Evolutionary conservation across 2,888 invertebrate species (phyloP).

Genomic region (Phrixothrix hirtus): DNA sequence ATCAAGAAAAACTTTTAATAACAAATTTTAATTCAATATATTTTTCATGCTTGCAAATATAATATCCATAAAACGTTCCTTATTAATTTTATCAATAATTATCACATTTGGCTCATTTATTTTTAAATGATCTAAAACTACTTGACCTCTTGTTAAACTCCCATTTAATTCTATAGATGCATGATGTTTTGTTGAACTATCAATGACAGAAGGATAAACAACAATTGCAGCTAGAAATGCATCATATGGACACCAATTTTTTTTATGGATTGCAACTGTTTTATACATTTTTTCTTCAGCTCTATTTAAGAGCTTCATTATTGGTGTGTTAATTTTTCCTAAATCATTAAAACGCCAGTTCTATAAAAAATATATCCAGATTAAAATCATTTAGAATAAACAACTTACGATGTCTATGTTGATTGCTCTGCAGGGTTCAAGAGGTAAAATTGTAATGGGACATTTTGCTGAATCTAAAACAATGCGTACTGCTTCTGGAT

Average conservation of each 20-base stretch:
- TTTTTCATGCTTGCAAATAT: not conserved
- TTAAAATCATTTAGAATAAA: not conserved
- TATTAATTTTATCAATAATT: conserved; percentile 57
- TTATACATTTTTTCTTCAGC: conserved; percentile 53
- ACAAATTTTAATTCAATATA: not conserved
- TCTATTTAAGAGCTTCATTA: conserved; percentile 58
- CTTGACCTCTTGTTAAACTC: conserved; percentile 64
- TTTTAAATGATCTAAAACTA: conserved; percentile 63
- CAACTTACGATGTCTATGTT: conserved; percentile 48
- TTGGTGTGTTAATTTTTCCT: conserved; percentile 51
- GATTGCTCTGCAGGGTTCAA: conserved; percentile 65
- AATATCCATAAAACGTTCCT: conserved; percentile 39
- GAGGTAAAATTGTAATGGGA: conserved; percentile 68
- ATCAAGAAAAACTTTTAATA: no score
- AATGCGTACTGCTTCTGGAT: conserved; percentile 78
- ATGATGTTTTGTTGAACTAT: conserved; percentile 45
- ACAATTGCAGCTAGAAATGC: conserved; percentile 58
- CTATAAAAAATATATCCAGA: conserved; percentile 45
- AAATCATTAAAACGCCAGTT: conserved; percentile 60
- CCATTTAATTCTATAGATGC: conserved; percentile 65
- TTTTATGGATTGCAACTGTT: conserved; percentile 10
- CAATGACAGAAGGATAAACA: conserved; percentile 52
- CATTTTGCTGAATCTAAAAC: conserved; percentile 63
- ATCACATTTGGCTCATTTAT: conserved; percentile 53
- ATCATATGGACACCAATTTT: conserved; percentile 57